A percentile compares a stretch with the other conserved stretches of the same genome.
phyloP scores from a whole-genome alignment of 2,113 vertebrate species.

The Dicaeum eximium region DNA sequence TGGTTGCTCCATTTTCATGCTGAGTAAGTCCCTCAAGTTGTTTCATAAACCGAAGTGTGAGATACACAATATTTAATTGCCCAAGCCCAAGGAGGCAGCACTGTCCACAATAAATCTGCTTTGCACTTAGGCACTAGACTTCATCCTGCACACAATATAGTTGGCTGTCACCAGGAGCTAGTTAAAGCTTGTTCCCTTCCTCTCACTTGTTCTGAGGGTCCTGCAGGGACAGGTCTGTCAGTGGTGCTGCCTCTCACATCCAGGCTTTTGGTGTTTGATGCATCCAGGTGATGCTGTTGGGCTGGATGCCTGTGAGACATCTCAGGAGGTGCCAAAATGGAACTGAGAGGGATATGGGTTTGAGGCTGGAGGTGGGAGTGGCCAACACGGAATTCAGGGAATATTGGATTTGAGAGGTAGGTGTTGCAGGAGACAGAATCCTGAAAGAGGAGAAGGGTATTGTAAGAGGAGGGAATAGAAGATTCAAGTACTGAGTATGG shows the following conservation, averaged over 20 bases:
- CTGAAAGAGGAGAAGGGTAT: neutral
- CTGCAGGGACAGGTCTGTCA: neutral
- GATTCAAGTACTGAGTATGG: neutral
- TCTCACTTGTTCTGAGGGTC: neutral
- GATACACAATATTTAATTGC: neutral
- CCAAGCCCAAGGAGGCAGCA: neutral
- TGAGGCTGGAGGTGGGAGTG: neutral
- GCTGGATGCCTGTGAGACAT: neutral
- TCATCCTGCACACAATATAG: neutral
- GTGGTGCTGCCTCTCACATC: neutral
- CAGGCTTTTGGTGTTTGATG: neutral
- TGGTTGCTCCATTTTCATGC: neutral
- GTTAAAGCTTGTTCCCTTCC: neutral
- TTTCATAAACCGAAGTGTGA: neutral
- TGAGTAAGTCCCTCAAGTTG: neutral
- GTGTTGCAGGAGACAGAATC: neutral
- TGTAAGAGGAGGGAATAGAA: neutral
- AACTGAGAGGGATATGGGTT: neutral
- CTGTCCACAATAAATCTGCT: neutral
- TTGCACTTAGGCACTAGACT: neutral
- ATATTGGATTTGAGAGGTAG: neutral
- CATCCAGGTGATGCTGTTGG: neutral
- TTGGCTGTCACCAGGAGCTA: neutral
- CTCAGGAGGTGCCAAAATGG: neutral
- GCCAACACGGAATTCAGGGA: neutral